A percentile compares a stretch with the other conserved stretches of the same genome.
phyloP scores from a whole-genome alignment of 2,888 invertebrate species.

The Macaria notata region DNA sequence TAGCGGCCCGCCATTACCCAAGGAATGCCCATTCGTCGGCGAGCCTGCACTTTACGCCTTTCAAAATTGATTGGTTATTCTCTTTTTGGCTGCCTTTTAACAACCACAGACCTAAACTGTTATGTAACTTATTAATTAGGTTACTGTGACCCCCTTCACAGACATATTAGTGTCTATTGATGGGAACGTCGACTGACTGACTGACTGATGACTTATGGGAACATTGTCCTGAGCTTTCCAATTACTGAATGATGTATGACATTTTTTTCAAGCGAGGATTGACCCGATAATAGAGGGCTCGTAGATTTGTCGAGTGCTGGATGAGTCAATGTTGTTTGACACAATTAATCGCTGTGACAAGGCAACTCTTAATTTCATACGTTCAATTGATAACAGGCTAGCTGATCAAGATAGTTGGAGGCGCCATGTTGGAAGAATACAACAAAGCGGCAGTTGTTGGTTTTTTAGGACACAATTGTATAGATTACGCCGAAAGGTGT shows the following conservation, averaged over 20 bases:
- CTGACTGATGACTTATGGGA: slow-evolving; percentile 26
- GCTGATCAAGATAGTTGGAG: slow-evolving; percentile 14
- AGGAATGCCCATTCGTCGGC: slow-evolving; percentile 59
- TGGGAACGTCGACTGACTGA: slow-evolving; percentile 25
- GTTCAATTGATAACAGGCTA: slow-evolving; percentile 42
- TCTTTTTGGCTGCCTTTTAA: slow-evolving; percentile 58
- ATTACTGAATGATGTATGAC: slow-evolving; percentile 45
- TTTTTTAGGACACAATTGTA: too few species aligned
- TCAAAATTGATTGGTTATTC: slow-evolving; percentile 62
- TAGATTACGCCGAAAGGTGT: too few species aligned
- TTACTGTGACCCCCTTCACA: slow-evolving; percentile 33
- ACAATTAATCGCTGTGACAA: slow-evolving; percentile 46
- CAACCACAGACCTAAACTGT: slow-evolving; percentile 52
- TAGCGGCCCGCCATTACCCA: slow-evolving; percentile 46
- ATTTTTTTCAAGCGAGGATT: slow-evolving; percentile 42
- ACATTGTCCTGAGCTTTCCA: slow-evolving; percentile 33
- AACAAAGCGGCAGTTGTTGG: too few species aligned
- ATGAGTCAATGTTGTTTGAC: slow-evolving; percentile 49
- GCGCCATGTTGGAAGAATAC: not conserved
- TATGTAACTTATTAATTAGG: slow-evolving; percentile 55
- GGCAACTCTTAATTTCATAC: slow-evolving; percentile 41
- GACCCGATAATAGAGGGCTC: slow-evolving; percentile 44
- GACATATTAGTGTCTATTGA: slow-evolving; percentile 21
- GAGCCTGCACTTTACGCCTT: slow-evolving; percentile 64
- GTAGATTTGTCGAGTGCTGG: slow-evolving; percentile 37